Evolutionary conservation across 1,140 invertebrate genomes (phyloP), one percentile per base, ranked within the genome.

Genomic region (Colletes gigas): DNA sequence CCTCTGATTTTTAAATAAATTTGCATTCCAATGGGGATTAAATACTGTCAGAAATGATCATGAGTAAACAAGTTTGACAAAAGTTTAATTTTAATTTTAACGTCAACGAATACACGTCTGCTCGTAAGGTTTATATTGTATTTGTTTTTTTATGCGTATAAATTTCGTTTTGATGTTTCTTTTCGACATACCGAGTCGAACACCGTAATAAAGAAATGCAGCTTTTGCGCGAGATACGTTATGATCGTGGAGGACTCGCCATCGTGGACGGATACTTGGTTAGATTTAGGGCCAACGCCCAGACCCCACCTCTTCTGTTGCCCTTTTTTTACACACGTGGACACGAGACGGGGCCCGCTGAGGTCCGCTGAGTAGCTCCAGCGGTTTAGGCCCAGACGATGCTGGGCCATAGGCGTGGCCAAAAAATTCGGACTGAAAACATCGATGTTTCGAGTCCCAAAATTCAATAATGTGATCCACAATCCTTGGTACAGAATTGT

Each of bases 271-370:
- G 62, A 63, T 83, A 81, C 81, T 88, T 88, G 78, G 87, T 88
- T 88, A 88, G 87, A 83, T 88, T 85, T 88, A 88, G 87, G 86
- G 83, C 87, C 87, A 83, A 86, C 86, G 85, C 81, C 86, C 85
- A 87, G 73, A 44, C 30, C 69, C 63, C 69, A 39, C 55, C 55
- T 44, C 44, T 77, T 62, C 47, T 50, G 19, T 86, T 65, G 71
- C 75, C 14, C 54, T 68, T 82, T 88, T 85, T 88, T 79, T 83
- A 79, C 70, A 65, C 78, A 68, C 82, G 74, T 76, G 85, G 71
- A 84, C 86, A 84, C 82, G 76, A 70, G 78, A 82, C 70, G 79
- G 82, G 57, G 75, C 54, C 75, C 63, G 59, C 50, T 55, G 54
- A 44, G 50, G 69, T 60, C 76, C 60, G 44, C 59, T 17, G 76